Evolutionary conservation across 1,140 invertebrate genomes (phyloP), one percentile per base, ranked within the genome.

Genomic region (Aphidius ervi): DNA sequence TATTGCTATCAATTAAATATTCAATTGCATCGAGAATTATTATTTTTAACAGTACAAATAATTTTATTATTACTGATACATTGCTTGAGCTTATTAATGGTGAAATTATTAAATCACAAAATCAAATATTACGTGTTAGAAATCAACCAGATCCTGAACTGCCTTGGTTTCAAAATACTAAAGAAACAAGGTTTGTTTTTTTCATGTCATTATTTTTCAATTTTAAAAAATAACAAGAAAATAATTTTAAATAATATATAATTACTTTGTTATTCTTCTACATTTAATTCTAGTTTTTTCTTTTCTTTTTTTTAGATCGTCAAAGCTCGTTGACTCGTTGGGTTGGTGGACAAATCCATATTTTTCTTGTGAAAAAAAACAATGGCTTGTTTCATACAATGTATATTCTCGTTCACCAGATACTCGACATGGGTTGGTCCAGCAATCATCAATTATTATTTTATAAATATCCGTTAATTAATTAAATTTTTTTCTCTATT

Each of bases 261-360:
- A 64, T 66, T 70, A 67, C 23, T 31, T 31, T 31, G 23, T 31
- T 31, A 31, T 31, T 31, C 4, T 31, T 31, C 23, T 31, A 4
- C 4, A 31, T 31, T 2, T 31, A 3, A 31, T 31, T 31, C 4
- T 31, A 31, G 2, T 31, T 31, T 31, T 31, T 31, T 16, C 16
- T 16, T 16, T 16, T 16, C 16, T 16, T 69, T 63, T 70, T 67
- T 64, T 49, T 67, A 81, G 86, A 46, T 88, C 87, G 20, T 85
- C 87, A 6, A 89, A 89, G 75, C 89, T 90, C 74, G 86, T 88
- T 74, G 79, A 84, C 46, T 87, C 85, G 58, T 84, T 83, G 64
- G 88, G 88, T 37, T 88, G 87, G 85, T 93, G 90, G 90, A 92
- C 88, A 8, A 86, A 84, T 65, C 89, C 90, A 5, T 92, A 92